Evolutionary conservation across 2,888 invertebrate genomes (phyloP), one percentile per base, ranked within the genome.

Genomic region (Ectemnius lituratus): DNA sequence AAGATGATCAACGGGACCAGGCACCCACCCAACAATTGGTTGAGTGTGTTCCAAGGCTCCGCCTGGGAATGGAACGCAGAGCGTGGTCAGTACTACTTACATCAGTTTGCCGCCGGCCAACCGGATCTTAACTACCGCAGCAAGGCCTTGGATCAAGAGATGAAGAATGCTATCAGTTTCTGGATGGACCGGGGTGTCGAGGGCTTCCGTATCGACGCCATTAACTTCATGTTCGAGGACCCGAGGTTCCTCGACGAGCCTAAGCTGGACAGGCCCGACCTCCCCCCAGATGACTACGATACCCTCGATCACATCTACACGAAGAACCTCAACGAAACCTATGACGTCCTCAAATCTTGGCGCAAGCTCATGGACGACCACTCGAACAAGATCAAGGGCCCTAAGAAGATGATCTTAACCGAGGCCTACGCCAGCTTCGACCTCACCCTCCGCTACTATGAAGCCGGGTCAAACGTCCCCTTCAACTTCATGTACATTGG

Each of bases 71-170:
- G 92, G 92, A 92, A 93, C 79, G 91, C 90, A 0, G 76, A 87
- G 6, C 90, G 95, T 2, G 84, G 92, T 52, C 93, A 94, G 66
- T 95, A 92, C 81, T 95, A 94, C 86, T 90, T 94, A 23, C 95
- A 95, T 87, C 93, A 94, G 75, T 95, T 94, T 83, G 91, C 91
- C 0, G 82, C 85, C 2, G 91, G 92, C 52, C 94, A 95, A 80
- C 94, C 95, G 0, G 95, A 95, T 88, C 90, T 95, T 0, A 95
- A 95, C 86, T 94, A 92, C 82, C 91, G 93, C n/a, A 93, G 92
- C 85, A 88, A 91, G 0, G 83, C 84, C 2, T 89, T 95, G 0
- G 89, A 91, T 2, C 84, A 88, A 6, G 91, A 92, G 61, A 92
- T 93, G 91, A 92, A 92, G 88, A 90, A 91, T 1, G 92, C 92